A percentile compares a stretch with the other conserved stretches of the same genome.
phyloP scores from a whole-genome alignment of 2,113 vertebrate genomes.

The Clarias gariepinus region DNA sequence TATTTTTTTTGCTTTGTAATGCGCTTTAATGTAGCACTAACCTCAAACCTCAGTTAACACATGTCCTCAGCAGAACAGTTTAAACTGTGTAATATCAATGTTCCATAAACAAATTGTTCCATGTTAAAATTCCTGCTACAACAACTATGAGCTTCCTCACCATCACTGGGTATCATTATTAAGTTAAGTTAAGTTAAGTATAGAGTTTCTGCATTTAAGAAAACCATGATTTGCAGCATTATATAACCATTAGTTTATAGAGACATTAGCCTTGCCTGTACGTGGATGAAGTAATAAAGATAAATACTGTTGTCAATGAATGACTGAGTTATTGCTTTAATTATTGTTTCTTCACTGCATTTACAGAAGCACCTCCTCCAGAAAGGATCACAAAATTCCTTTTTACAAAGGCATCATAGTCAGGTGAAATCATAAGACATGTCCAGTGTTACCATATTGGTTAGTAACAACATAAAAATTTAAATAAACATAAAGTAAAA shows the following conservation, averaged over 20 bases:
- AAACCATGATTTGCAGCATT: slow-evolving; percentile 28
- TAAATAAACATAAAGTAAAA: too few species aligned
- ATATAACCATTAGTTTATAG: slow-evolving; percentile 9
- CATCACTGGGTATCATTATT: slow-evolving; percentile 9
- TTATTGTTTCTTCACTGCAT: slow-evolving; percentile 54
- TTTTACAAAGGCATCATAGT: background rate
- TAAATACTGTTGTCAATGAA: slow-evolving; percentile 30
- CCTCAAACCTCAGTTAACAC: background rate
- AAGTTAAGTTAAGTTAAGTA: too few species aligned
- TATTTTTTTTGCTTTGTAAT: background rate
- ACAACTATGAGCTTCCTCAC: slow-evolving; percentile 29
- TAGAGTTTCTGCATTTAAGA: slow-evolving; percentile 25
- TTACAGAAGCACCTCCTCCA: slow-evolving; percentile 42
- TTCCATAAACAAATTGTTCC: background rate
- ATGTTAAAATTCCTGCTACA: slow-evolving; percentile 16
- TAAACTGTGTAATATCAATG: background rate
- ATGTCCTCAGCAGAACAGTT: too few species aligned
- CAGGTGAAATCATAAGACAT: background rate
- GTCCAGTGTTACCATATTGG: background rate
- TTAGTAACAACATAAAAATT: background rate
- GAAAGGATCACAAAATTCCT: slow-evolving; percentile 1
- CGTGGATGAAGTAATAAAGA: slow-evolving; percentile 19
- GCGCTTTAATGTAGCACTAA: background rate
- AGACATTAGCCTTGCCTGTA: background rate
- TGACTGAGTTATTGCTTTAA: slow-evolving; percentile 51